Conservation (phyloP, 2,797 vertebrate genomes). For the Heteromormyrus szaboi region DNA sequence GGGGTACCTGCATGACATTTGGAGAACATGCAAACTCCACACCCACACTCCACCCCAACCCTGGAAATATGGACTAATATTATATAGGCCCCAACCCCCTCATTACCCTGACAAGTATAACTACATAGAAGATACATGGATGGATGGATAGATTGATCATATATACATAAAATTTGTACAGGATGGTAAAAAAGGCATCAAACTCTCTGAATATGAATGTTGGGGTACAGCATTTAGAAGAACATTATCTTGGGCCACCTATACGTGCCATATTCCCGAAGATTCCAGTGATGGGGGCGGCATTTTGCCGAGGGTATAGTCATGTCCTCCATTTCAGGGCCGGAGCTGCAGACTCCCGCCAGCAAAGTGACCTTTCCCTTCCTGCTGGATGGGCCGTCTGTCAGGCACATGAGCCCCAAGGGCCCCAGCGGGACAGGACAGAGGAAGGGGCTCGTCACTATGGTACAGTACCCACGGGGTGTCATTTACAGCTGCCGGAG, state of each 20-base stretch:
- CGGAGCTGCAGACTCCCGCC: neutral
- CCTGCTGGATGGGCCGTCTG: neutral
- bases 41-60: neutral
- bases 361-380: constrained; percentile 4
- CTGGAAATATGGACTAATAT: neutral
- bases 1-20: neutral
- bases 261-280: neutral
- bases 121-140: neutral
- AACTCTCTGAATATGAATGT: neutral
- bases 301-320: neutral
- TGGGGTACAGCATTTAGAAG: neutral
- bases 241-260: neutral
- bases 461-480: neutral
- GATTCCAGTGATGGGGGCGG: neutral
- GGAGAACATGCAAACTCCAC: neutral
- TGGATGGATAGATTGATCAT: neutral
- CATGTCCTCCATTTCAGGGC: neutral
- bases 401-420: neutral
- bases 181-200: neutral
- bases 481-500: constrained; percentile 18
- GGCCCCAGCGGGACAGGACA: neutral
- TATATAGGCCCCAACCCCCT: neutral
- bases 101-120: neutral
- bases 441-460: neutral
- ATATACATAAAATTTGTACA: neutral